These are phyloP conservation scores for Ecdyonurus torrentis DNA, from an alignment of 2,888 invertebrate species.

Conservation along the genomic window DNA sequence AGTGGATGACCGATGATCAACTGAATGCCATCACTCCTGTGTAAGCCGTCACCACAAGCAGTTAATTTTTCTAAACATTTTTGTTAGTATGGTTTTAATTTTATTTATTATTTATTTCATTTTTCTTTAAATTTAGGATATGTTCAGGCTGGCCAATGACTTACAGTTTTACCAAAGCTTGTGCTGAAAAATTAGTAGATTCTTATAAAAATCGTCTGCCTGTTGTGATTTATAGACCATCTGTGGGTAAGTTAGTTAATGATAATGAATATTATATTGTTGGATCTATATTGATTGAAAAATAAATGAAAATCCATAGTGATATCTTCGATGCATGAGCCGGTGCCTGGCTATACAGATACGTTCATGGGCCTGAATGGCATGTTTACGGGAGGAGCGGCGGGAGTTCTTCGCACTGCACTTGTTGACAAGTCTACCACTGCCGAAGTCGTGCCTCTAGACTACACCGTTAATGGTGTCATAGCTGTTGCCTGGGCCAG, in stretches of 20 bases:
- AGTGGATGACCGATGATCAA: background rate
- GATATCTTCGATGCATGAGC: background rate
- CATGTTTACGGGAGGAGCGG: background rate
- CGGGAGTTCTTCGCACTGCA: background rate
- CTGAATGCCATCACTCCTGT: background rate
- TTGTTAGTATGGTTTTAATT: background rate
- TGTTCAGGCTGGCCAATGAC: background rate
- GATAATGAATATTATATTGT: too few relatives aligned
- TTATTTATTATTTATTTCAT: background rate
- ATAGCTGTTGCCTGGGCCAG: background rate
- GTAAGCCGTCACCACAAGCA: too few relatives aligned
- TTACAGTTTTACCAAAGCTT: background rate
- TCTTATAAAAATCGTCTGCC: background rate
- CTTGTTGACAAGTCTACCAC: background rate
- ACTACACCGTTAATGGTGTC: background rate
- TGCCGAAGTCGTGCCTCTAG: background rate
- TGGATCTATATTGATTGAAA: too few relatives aligned
- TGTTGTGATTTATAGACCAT: background rate
- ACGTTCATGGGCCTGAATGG: background rate
- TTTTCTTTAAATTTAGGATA: background rate
- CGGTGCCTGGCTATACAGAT: background rate
- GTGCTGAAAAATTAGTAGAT: background rate
- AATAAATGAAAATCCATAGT: too few relatives aligned
- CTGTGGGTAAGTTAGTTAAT: background rate
- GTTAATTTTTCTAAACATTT: background rate